A percentile compares a stretch with the other conserved stretches of the same genome.
These are phyloP conservation scores for Muscicapa comitata DNA, from an alignment of 2,797 vertebrate genomes.

Conservation along the genomic window DNA sequence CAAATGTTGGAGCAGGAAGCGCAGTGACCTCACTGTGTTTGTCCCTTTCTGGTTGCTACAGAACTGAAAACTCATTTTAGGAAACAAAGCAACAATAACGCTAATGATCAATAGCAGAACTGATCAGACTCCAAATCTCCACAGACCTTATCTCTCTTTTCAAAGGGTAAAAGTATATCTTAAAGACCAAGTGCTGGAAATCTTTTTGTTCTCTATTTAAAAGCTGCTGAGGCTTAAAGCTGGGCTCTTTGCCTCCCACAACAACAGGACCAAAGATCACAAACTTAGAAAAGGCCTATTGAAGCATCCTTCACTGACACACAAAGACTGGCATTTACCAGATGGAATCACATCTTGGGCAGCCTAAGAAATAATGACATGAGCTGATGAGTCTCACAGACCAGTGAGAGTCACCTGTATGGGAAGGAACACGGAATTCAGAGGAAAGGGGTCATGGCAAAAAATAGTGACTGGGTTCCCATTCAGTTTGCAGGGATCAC, in stretches of 20 bases:
- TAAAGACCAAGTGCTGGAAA: not conserved
- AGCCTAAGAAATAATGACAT: not conserved
- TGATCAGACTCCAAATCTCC: not conserved
- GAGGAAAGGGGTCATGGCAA: not conserved
- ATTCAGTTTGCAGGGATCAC: not conserved
- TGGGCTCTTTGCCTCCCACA: not conserved
- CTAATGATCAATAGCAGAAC: not conserved
- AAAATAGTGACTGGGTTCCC: not conserved
- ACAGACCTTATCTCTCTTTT: not conserved
- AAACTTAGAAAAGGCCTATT: not conserved
- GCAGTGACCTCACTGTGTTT: not conserved
- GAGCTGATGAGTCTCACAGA: not conserved
- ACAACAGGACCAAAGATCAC: not conserved
- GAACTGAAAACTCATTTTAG: not conserved
- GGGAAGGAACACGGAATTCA: fast-evolving
- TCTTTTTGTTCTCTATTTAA: not conserved
- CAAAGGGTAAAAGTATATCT: not conserved
- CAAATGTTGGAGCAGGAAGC: not conserved
- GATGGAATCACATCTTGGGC: not conserved
- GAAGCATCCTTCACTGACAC: not conserved
- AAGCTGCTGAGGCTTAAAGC: not conserved
- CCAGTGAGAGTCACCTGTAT: not conserved
- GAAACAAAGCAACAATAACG: not conserved
- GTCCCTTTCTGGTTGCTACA: not conserved
- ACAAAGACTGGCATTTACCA: not conserved